Evolutionary conservation across 2,888 invertebrate genomes (phyloP), one percentile per base, ranked within the genome.

Genomic region (Eristalis tenax): DNA sequence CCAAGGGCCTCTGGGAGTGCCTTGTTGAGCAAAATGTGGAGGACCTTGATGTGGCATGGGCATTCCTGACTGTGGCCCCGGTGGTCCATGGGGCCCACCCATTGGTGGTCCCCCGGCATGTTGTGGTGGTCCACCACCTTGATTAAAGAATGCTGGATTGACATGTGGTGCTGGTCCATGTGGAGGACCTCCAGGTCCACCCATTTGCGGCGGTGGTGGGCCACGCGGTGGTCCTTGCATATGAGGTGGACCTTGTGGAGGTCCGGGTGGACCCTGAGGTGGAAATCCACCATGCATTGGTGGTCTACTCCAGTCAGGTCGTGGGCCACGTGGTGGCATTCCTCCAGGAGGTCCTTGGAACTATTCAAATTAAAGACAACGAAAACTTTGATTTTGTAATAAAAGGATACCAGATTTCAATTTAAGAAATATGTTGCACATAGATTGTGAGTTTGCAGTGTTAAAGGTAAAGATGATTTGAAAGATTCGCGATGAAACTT

Each of bases 61-160:
- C 91, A 92, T 92, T 75, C 92, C 91, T 32, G 91, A 92, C 78
- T 91, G 93, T 10, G 94, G 94, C 3, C 94, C 94, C 13, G 94
- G 93, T 90, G 94, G 93, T 23, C 94, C 93, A 68, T 94, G 94
- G 23, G 94, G 94, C 89, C 95, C 90, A 91, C 94, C 91, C 93
- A 95, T 91, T 38, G 94, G 94, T 11, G 94, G 94, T 40, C 95
- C 95, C 59, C 94, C 94, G 23, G 93, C 93, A 90, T 92, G 92
- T 77, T 92, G 93, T 40, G 92, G 92, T 15, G 93, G 93, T 1
- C 91, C 93, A 59, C 92, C 93, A 6, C 91, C 92, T 93, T 97
- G 97, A 91, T 97, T 97, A 93, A 98, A 98, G 95, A 99, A 99
- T 83, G 98, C 98, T 57, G 99, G 98, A 94, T 99, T 99, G 89